Base-by-base conservation (phyloP, 2,888 invertebrate genomes). In the Polyommatus icarus region DNA sequence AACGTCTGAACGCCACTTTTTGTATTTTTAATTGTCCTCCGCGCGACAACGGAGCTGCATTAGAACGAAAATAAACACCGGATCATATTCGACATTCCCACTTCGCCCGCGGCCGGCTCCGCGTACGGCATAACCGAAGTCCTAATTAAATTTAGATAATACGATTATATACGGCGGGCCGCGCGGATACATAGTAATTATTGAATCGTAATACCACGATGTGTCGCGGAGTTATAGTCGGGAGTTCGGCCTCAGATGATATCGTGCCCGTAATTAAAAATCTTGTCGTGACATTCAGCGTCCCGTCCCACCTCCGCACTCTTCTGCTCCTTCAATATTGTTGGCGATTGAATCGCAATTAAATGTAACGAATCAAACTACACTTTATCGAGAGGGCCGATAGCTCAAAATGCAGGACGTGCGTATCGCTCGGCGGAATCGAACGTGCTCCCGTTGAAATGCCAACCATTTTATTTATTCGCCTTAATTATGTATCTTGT, bases 401-500 rank as follows among this genome's bases (percentile, higher is more conserved):
- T 93, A 93, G 93, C 90, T 91, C 91, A 93, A 90, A 93, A 91
- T 93, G 89, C 90, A 87, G 85, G 85, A 82, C 78, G 78, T 79
- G 83, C 83, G 84, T 89, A 90, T 90, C 89, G 87, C 84, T 79
- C 84, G 83, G 86, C 87, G 87, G 90, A 91, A 92, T 91, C 91
- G 91, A 92, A 93, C 93, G 93, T 92, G 93, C 92, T 93, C 91
- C 93, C 91, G 92, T 92, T 90, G 92, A 93, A 93, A 94, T 93
- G 94, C 93, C 94, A 94, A 92, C 93, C 93, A 92, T 94, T 93
- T 94, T 94, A 93, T 94, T 94, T 93, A 93, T 94, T 94, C 91
- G 86, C 93, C 93, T 94, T 94, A 94, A 94, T 94, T 94, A 94
- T 94, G 94, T 94, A 94, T 94, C 94, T 94, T 94, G 94, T 94